Evolutionary conservation across 1,140 invertebrate genomes (phyloP).

Genomic region (Anastrepha obliqua): DNA sequence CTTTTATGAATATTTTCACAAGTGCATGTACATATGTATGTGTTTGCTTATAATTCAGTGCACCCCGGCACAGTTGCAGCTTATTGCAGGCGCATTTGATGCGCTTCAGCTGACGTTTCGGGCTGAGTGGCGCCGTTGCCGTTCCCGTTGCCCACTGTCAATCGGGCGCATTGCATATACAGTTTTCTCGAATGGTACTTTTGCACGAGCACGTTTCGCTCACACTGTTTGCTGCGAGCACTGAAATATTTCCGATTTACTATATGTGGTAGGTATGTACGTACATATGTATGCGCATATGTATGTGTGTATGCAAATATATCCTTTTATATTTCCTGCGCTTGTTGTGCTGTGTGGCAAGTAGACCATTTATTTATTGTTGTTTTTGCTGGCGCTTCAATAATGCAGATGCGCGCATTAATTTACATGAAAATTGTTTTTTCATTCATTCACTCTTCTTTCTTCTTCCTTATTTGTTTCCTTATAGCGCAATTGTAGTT

Average conservation of each 20-base stretch:
- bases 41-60: not conserved
- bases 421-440: constrained; percentile 51
- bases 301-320: not conserved
- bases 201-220: constrained; percentile 41
- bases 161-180: not conserved
- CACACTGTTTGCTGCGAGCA: not conserved
- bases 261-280: not conserved
- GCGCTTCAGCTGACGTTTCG: not conserved
- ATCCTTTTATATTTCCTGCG: constrained; percentile 36
- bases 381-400: constrained; percentile 30
- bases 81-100: constrained; percentile 41
- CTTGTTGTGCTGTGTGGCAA: constrained; percentile 18
- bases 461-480: constrained; percentile 1
- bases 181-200: constrained; percentile 7
- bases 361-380: constrained; percentile 31
- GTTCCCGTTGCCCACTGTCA: not conserved
- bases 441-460: not conserved
- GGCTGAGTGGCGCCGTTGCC: not conserved
- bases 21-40: not conserved
- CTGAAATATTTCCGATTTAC: too few relatives aligned
- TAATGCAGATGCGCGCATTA: constrained; percentile 52
- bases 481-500: not conserved
- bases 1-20: constrained; percentile 13
- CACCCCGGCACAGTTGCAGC: constrained; percentile 25
- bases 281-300: not conserved